These are phyloP conservation scores for Drosophila cardini DNA, from an alignment of 1,140 invertebrate genomes.

Conservation along the genomic window DNA sequence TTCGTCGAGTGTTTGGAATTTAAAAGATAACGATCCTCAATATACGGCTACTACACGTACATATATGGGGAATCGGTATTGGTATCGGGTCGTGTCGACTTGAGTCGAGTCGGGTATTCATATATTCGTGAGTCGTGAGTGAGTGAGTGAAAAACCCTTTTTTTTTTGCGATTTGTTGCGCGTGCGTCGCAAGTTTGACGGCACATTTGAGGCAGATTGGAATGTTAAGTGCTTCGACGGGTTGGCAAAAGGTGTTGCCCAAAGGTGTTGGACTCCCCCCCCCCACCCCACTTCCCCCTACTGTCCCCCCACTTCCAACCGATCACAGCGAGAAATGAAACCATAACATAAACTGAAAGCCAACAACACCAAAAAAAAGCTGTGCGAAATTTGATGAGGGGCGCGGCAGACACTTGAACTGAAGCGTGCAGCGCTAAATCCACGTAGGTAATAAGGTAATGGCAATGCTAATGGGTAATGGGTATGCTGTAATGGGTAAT, in stretches of 20 bases:
- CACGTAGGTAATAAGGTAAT: slow-evolving; percentile 49
- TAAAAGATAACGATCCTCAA: not conserved
- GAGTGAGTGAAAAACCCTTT: slow-evolving; percentile 22
- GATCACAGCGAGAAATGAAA: slow-evolving; percentile 2
- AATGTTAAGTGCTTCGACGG: slow-evolving; percentile 46
- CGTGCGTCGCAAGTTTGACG: slow-evolving; percentile 68
- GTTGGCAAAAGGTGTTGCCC: slow-evolving; percentile 20
- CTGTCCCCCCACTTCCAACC: not conserved
- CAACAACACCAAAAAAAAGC: not conserved
- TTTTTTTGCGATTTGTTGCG: slow-evolving; percentile 62
- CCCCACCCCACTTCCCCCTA: not conserved
- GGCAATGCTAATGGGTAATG: slow-evolving; percentile 36
- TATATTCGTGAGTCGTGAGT: not conserved
- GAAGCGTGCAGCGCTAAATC: slow-evolving; percentile 41
- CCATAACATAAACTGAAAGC: slow-evolving; percentile 35
- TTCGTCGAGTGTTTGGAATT: slow-evolving; percentile 3
- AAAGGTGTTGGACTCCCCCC: slow-evolving; percentile 3
- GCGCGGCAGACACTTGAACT: slow-evolving; percentile 43
- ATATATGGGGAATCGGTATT: not conserved
- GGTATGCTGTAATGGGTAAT: slow-evolving; percentile 44
- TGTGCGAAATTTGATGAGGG: slow-evolving; percentile 52
- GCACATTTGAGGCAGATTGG: slow-evolving; percentile 40
- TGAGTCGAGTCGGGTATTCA: not conserved
- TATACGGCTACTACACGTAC: not conserved
- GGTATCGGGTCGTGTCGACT: not conserved